Conservation (phyloP, 2,113 vertebrate genomes). For the Ctenomys sociabilis region DNA sequence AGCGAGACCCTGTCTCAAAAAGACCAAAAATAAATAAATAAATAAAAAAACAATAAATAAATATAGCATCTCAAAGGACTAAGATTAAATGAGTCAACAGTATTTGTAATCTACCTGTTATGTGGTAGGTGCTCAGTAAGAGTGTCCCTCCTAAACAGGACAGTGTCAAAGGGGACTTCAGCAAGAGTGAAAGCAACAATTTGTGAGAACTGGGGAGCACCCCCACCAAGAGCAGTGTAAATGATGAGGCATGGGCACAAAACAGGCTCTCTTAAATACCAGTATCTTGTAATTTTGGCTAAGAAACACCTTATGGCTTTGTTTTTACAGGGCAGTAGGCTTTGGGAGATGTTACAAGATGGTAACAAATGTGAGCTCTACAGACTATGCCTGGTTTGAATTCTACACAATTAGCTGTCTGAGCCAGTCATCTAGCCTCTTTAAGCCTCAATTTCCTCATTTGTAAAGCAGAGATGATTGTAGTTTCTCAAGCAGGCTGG, state of each 20-base stretch:
- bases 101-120: not conserved
- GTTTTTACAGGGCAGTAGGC: not conserved
- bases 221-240: not conserved
- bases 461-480: not conserved
- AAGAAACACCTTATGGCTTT: not conserved
- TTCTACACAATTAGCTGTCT: not conserved
- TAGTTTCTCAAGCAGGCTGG: not conserved
- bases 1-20: too few species aligned
- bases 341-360: not conserved
- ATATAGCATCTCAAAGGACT: not conserved
- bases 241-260: not conserved
- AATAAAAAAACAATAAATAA: too few species aligned
- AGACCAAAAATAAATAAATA: too few species aligned
- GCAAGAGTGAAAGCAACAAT: not conserved
- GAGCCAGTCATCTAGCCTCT: not conserved
- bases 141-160: not conserved
- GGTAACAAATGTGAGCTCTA: not conserved
- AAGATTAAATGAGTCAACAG: not conserved
- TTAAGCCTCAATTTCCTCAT: constrained; percentile 11
- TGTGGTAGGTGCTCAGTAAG: not conserved
- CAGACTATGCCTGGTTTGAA: not conserved
- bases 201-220: not conserved
- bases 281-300: not conserved
- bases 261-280: not conserved
- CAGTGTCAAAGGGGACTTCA: constrained; percentile 7